Evolutionary conservation across 2,888 invertebrate genomes (phyloP).

Genomic region (Xylophagus ater): DNA sequence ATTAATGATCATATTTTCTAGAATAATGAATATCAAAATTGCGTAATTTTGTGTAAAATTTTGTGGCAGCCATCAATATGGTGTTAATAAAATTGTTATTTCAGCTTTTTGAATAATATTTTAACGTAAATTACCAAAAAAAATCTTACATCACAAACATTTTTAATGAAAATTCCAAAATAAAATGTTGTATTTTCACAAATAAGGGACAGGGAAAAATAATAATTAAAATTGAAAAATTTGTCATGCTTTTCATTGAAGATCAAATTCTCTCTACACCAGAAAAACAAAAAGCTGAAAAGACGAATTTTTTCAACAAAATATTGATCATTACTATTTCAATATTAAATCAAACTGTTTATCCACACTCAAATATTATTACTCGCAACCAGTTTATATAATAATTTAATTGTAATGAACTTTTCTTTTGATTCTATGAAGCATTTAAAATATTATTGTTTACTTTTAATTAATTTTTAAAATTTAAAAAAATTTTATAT

Average conservation of each 20-base stretch:
- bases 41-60: too few relatives aligned
- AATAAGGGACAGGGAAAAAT: neutral
- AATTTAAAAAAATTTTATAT: constrained; percentile 10
- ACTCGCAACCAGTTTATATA: constrained; percentile 36
- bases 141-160: too few relatives aligned
- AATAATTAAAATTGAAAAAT: too few relatives aligned
- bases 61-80: too few relatives aligned
- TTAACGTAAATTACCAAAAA: too few relatives aligned
- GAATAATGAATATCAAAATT: too few relatives aligned
- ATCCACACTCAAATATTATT: constrained; percentile 41
- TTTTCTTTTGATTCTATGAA: too few relatives aligned
- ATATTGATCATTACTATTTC: constrained; percentile 9
- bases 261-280: too few relatives aligned
- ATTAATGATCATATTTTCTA: too few relatives aligned
- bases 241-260: too few relatives aligned
- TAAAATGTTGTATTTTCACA: neutral
- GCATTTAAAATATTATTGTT: too few relatives aligned
- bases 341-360: constrained; percentile 23
- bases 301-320: constrained; percentile 13
- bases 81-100: constrained; percentile 7
- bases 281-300: constrained; percentile 13
- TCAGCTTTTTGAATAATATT: constrained; percentile 1
- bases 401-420: too few relatives aligned
- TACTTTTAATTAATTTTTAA: constrained; percentile 10
- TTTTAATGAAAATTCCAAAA: neutral